phyloP scores from a whole-genome alignment of 2,888 invertebrate genomes.

The Andrena camellia region DNA sequence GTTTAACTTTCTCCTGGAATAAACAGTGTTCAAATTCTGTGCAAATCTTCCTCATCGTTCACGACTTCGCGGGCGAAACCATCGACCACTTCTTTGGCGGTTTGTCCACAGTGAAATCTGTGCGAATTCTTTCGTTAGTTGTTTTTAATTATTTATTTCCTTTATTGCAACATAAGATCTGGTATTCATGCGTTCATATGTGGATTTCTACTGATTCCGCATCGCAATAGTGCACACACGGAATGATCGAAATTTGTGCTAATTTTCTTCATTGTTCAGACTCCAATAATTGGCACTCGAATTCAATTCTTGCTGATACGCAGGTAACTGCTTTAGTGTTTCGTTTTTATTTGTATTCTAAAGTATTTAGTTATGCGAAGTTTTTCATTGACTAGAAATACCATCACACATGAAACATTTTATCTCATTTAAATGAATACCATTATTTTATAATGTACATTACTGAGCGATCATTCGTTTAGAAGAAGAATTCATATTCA shows the following conservation, averaged over 20 bases:
- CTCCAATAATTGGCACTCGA: background rate
- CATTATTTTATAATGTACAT: background rate
- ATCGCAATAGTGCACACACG: constrained; percentile 32
- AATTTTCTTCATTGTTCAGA: constrained; percentile 26
- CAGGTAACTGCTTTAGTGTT: background rate
- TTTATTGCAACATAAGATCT: no score
- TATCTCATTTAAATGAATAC: background rate
- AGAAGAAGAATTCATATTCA: background rate
- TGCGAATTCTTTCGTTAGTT: background rate
- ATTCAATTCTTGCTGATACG: constrained; percentile 2
- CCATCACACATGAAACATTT: background rate
- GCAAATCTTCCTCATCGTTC: background rate
- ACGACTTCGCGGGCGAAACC: no score
- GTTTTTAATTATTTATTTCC: background rate
- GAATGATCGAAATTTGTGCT: constrained; percentile 34
- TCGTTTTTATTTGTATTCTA: background rate
- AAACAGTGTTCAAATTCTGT: background rate
- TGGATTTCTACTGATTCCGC: constrained; percentile 21
- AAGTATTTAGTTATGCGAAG: background rate
- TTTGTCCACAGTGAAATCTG: background rate
- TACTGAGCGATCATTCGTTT: no score
- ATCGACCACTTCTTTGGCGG: background rate
- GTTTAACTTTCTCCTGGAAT: background rate
- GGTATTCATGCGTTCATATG: background rate
- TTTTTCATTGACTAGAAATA: background rate